phyloP scores from a whole-genome alignment of 2,797 vertebrate species.

The Catharus ustulatus region DNA sequence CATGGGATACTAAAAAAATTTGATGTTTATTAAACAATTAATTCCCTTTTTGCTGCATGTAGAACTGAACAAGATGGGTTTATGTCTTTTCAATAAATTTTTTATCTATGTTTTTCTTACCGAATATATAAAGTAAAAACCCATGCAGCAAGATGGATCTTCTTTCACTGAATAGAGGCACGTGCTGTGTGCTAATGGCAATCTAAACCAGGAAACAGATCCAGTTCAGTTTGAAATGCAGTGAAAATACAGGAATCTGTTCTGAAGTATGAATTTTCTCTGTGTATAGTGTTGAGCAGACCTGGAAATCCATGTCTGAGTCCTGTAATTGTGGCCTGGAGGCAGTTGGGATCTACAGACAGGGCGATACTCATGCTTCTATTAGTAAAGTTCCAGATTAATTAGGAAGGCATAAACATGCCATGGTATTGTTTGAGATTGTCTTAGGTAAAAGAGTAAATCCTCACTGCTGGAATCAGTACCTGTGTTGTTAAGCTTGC shows the following conservation, averaged over 20 bases:
- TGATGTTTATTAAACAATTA: constrained; percentile 58
- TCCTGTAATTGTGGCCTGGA: neutral
- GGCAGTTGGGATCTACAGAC: neutral
- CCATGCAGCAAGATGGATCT: neutral
- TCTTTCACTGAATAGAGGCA: neutral
- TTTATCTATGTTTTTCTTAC: constrained; percentile 15
- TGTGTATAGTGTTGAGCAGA: neutral
- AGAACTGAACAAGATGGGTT: constrained; percentile 19
- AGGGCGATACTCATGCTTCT: neutral
- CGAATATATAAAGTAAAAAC: neutral
- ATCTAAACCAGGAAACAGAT: neutral
- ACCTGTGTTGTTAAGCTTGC: neutral
- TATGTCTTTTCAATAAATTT: constrained; percentile 29
- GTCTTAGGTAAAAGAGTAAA: neutral
- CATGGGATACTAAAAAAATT: constrained; percentile 14
- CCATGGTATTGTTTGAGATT: neutral
- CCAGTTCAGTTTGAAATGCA: neutral
- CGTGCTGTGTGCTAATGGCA: neutral
- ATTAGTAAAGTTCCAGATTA: neutral
- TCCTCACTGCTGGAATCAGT: neutral
- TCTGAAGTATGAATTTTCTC: neutral
- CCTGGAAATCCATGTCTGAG: neutral
- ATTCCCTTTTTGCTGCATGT: neutral
- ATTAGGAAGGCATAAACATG: neutral
- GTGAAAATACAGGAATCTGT: neutral